Conservation (phyloP, 2,888 invertebrate genomes). For the Gryllus longicercus region DNA sequence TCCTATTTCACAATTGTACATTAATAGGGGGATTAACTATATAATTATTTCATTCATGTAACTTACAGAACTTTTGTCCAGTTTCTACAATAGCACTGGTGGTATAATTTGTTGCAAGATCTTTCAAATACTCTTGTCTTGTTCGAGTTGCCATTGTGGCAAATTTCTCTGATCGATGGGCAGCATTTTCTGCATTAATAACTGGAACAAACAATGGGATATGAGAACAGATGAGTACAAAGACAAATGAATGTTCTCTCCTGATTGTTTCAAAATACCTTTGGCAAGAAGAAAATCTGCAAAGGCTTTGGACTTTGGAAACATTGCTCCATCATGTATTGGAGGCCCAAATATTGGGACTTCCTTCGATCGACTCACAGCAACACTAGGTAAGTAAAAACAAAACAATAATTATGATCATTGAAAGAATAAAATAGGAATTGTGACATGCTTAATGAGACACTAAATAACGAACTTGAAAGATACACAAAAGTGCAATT, state of each 20-base stretch:
- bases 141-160: slow-evolving; percentile 95
- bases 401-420: slow-evolving; percentile 23
- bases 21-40: no score
- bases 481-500: no score
- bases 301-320: slow-evolving; percentile 86
- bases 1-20: not conserved
- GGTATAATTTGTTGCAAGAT: slow-evolving; percentile 80
- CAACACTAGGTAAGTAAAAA: slow-evolving; percentile 45
- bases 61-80: slow-evolving; percentile 83
- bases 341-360: slow-evolving; percentile 96
- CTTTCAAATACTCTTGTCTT: slow-evolving; percentile 91
- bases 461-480: not conserved
- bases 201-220: slow-evolving; percentile 50
- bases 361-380: slow-evolving; percentile 78
- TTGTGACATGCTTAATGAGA: not conserved
- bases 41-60: not conserved
- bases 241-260: not conserved
- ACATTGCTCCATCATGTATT: slow-evolving; percentile 79
- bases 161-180: slow-evolving; percentile 93
- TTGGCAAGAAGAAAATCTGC: slow-evolving; percentile 93
- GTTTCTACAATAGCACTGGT: slow-evolving; percentile 77
- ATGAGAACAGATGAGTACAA: slow-evolving; percentile 29
- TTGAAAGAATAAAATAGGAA: slow-evolving; percentile 22
- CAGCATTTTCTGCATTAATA: slow-evolving; percentile 95
- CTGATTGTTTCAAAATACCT: slow-evolving; percentile 44